Base-by-base conservation (phyloP, 2,888 invertebrate species). In the Callimorpha dominula region DNA sequence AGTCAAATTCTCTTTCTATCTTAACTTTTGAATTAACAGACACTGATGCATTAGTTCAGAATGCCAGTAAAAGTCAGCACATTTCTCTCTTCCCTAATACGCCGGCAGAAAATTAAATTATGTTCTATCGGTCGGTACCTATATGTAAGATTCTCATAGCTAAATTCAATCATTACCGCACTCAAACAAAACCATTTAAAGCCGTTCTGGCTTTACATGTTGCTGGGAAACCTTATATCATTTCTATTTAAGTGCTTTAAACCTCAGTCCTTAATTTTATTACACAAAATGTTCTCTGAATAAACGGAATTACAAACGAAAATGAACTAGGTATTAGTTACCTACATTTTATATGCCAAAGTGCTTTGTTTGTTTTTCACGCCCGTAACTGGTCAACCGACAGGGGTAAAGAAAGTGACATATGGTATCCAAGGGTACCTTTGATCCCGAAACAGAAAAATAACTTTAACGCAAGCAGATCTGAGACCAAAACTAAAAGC, bases 211-310 rank as follows among this genome's bases (percentile, higher is more conserved):
- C 31, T 31, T 31, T 31, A 31, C 31, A 31, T 31, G 31, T 2
- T 2, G 31, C 54, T 0, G 54, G 54, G n/a, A n/a, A 54, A 54
- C n/a, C n/a, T 54, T 54, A 4, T 54, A 54, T 54, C 3, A 54
- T 54, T 11, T n/a, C n/a, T 20, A 54, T 54, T n/a, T 60, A 60
- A 60, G 57, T 60, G 57, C 57, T 31, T 60, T 31, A 60, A 60
- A 60, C 57, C 20, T 6, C 57, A 60, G 12, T 5, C 57, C 31
- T 49, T 60, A 20, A 60, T 31, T 60, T 60, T 31, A 20, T 54
- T 54, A 54, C 54, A 17, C n/a, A 20, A 54, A 54, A 54, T n/a
- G n/a, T 54, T 54, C 54, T 9, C 54, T 54, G 54, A n/a, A 54
- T 54, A n/a, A 54, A 54, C 9, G n/a, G 0, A 20, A 20, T 11